Percentiles rank a stretch among this genome's conserved stretches.
These are phyloP conservation scores for Plutella xylostella DNA, from an alignment of 2,888 invertebrate species.

Conservation along the genomic window DNA sequence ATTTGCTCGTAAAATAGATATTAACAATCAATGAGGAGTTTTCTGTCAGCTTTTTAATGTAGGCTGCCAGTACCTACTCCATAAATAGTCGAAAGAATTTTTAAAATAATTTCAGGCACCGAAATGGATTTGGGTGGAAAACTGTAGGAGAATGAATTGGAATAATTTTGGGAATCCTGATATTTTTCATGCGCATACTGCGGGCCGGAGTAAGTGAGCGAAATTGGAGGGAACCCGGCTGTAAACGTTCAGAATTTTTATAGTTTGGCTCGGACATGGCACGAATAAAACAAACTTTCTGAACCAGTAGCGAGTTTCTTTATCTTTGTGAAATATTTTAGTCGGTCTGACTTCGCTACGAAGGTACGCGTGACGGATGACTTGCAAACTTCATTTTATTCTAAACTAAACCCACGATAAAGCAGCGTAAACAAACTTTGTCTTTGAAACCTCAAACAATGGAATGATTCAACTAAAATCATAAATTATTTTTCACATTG, in stretches of 20 bases:
- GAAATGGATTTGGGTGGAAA: too few relatives aligned
- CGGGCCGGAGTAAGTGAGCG: conserved; percentile 27
- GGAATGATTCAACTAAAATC: neutral
- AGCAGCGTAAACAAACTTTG: neutral
- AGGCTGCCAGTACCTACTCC: too few relatives aligned
- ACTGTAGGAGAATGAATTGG: too few relatives aligned
- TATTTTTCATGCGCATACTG: too few relatives aligned
- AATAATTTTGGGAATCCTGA: too few relatives aligned
- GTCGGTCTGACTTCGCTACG: neutral
- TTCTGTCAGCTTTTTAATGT: too few relatives aligned
- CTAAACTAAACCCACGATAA: too few relatives aligned
- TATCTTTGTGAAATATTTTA: conserved; percentile 7
- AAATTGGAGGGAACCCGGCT: conserved; percentile 42
- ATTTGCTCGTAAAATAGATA: too few relatives aligned
- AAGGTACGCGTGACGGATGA: neutral
- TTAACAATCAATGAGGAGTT: too few relatives aligned
- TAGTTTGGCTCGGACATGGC: conserved; percentile 30
- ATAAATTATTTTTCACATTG: neutral
- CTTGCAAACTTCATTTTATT: neutral
- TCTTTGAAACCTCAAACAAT: neutral
- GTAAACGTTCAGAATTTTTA: conserved; percentile 43
- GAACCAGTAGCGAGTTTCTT: conserved; percentile 25
- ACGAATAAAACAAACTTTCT: conserved; percentile 38
- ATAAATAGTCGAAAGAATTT: too few relatives aligned
- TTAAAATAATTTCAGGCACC: too few relatives aligned